These are phyloP conservation scores for Chelonoidis abingdonii DNA, from an alignment of 2,113 vertebrate species.

Conservation along the genomic window DNA sequence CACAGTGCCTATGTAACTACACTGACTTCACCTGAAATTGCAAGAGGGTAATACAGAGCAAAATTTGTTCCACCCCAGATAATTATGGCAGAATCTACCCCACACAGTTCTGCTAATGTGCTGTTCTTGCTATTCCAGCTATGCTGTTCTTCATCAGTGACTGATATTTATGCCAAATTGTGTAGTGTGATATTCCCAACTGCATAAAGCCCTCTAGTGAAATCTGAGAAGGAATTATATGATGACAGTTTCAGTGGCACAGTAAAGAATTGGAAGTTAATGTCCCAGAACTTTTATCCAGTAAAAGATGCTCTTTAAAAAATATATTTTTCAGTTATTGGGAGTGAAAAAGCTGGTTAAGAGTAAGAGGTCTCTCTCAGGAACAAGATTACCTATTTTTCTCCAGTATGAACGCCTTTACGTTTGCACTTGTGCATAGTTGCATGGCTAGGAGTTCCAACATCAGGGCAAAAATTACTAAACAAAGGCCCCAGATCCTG, in stretches of 20 bases:
- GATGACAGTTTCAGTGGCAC: slow-evolving; percentile 10
- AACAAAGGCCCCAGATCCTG: background rate
- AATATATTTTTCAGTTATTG: background rate
- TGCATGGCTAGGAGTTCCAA: background rate
- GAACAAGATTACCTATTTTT: background rate
- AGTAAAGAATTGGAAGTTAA: background rate
- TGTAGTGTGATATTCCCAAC: slow-evolving; percentile 28
- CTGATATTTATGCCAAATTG: slow-evolving; percentile 32
- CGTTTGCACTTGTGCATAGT: background rate
- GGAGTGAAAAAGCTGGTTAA: background rate
- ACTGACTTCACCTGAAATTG: background rate
- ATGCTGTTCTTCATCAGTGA: slow-evolving; percentile 50
- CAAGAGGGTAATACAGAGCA: background rate
- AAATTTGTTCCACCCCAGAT: background rate
- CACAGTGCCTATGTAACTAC: slow-evolving; percentile 6
- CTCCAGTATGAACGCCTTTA: background rate
- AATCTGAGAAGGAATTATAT: slow-evolving; percentile 4
- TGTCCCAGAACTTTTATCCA: background rate
- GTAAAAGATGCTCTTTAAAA: background rate
- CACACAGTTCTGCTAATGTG: slow-evolving; percentile 23
- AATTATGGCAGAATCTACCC: slow-evolving; percentile 7
- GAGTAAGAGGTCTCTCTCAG: background rate
- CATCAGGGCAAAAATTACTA: background rate
- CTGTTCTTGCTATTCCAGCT: slow-evolving; percentile 45
- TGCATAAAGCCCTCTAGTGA: slow-evolving; percentile 34